Evolutionary conservation across 1,140 invertebrate species (phyloP).

Genomic region (Cryptotermes secundus): DNA sequence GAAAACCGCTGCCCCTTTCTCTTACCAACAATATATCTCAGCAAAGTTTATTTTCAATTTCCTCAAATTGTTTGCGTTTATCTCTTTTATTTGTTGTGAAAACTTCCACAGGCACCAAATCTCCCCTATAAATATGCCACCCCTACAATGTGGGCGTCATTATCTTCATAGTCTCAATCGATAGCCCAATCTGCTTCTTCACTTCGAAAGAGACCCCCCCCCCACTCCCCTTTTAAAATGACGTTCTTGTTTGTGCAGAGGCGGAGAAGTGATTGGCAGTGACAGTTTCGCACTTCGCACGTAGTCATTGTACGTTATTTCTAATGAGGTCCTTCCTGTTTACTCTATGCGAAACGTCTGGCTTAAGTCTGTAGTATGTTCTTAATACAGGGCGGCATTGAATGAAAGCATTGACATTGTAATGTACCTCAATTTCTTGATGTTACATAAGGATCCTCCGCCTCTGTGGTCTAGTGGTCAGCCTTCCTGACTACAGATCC

Average conservation of each 20-base stretch:
- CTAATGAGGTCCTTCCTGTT: not conserved
- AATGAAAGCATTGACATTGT: too few species aligned
- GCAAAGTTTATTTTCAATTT: conserved; percentile 3
- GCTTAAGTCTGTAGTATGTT: too few species aligned
- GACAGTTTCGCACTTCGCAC: not conserved
- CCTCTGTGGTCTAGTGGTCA: too few species aligned
- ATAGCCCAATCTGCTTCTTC: not conserved
- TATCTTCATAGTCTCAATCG: not conserved
- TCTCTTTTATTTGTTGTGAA: not conserved
- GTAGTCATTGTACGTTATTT: not conserved
- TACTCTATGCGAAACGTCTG: too few species aligned
- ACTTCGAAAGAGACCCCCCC: not conserved
- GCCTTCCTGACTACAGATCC: too few species aligned
- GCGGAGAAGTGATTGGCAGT: too few species aligned
- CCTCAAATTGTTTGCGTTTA: not conserved
- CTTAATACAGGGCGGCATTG: too few species aligned
- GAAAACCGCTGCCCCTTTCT: not conserved
- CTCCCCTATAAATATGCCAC: not conserved
- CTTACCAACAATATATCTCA: not conserved
- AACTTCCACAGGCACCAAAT: not conserved
- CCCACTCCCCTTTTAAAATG: not conserved
- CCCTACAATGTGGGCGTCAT: not conserved
- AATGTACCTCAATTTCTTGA: too few species aligned
- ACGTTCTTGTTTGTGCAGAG: not conserved
- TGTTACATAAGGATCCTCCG: too few species aligned